Base-by-base conservation (phyloP, 2,888 invertebrate species). In the Euspilapteryx auroguttella region DNA sequence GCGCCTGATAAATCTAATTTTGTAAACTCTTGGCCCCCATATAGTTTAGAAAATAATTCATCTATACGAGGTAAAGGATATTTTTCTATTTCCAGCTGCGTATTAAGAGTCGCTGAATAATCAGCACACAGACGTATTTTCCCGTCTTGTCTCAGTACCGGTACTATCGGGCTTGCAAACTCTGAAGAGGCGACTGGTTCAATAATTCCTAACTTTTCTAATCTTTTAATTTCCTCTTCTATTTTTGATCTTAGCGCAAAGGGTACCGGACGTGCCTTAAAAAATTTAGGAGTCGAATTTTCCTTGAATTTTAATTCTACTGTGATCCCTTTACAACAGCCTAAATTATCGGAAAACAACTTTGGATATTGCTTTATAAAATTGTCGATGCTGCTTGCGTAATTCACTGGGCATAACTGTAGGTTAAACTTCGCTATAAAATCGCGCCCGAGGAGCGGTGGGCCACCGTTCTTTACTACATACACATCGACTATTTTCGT, bases 1-100 rank as follows among this genome's bases (percentile, higher is more conserved):
- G 24, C 24, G 8, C 13, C 13, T 9, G 10, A 11, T 24, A 24
- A 12, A 24, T 24, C 24, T 12, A 24, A 24, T 24, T 24, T n/a
- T 2, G 12, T 4, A 11, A 12, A 24, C 12, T 11, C 10, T 12
- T 24, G 12, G 8, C 24, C 24, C 9, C 24, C 24, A 12, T 12
- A 9, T 11, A 24, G 5, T 13, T 12, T 24, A 11, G 24, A 12
- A n/a, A n/a, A n/a, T n/a, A n/a, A n/a, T n/a, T n/a, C n/a, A n/a
- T n/a, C n/a, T n/a, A n/a, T n/a, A n/a, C 24, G n/a, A 24, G 24
- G 24, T 13, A 24, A 12, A 6, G 24, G 24, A 12, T 24, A 24
- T 24, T 24, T 24, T 4, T 24, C 12, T 24, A 24, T 12, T 12
- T 24, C 9, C 12, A 24, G 12, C 9, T 11, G 12, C 6, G 12